Evolutionary conservation across 2,888 invertebrate species (phyloP).

Genomic region (Protodeltote pygarga): DNA sequence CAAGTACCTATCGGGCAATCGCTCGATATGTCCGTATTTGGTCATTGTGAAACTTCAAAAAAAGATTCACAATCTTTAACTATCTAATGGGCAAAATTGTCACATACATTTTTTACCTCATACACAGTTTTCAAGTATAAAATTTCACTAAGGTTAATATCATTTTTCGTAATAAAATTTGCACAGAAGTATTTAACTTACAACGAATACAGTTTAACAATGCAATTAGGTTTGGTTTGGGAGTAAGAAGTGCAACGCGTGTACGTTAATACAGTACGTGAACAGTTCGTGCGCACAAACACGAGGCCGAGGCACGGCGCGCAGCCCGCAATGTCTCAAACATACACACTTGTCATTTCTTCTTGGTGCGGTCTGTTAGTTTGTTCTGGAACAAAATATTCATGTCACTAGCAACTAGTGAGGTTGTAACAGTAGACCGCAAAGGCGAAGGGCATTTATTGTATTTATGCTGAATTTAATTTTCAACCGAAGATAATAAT

Average conservation of each 20-base stretch:
- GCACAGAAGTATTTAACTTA: conserved; percentile 6
- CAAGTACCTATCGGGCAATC: background rate
- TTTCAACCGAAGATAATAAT: too few relatives aligned
- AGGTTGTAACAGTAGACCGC: too few relatives aligned
- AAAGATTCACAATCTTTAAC: too few relatives aligned
- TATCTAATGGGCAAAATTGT: too few relatives aligned
- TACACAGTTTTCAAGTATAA: too few relatives aligned
- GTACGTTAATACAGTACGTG: conserved; percentile 4
- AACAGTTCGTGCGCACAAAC: conserved; percentile 43
- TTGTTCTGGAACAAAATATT: conserved; percentile 60
- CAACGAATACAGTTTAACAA: conserved; percentile 6
- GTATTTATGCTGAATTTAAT: too few relatives aligned
- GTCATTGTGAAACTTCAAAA: too few relatives aligned
- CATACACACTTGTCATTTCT: conserved; percentile 69
- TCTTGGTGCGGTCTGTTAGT: conserved; percentile 68
- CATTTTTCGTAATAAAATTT: conserved; percentile 3
- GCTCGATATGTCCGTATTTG: too few relatives aligned
- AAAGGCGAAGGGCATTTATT: too few relatives aligned
- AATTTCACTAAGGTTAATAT: background rate
- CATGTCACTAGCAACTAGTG: too few relatives aligned
- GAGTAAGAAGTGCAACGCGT: conserved; percentile 13
- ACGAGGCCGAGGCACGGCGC: conserved; percentile 37
- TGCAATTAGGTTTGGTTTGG: conserved; percentile 25
- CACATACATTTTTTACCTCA: too few relatives aligned
- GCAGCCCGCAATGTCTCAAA: conserved; percentile 39